phyloP scores from a whole-genome alignment of 2,797 vertebrate genomes.

The Chelon labrosus region DNA sequence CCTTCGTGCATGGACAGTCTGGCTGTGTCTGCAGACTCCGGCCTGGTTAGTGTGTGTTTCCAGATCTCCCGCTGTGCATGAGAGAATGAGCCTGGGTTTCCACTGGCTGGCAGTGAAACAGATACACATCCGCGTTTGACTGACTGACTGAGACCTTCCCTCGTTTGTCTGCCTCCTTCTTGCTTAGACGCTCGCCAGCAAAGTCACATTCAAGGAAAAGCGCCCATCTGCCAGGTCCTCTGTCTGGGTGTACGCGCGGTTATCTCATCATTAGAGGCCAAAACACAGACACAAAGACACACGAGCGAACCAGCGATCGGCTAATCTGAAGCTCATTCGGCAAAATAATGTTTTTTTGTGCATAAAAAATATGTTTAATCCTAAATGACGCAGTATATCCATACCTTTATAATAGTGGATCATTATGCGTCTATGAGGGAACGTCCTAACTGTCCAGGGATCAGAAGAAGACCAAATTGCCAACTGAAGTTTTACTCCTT shows the following conservation, averaged over 20 bases:
- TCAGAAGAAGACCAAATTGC: too few relatives aligned
- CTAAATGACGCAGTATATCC: not conserved
- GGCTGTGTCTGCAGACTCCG: slow-evolving; percentile 40
- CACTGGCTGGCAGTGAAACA: slow-evolving; percentile 61
- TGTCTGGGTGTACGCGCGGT: slow-evolving; percentile 25
- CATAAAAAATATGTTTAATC: not conserved
- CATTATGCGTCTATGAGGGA: too few relatives aligned
- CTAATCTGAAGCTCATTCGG: not conserved
- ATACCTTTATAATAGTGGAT: too few relatives aligned
- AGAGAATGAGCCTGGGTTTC: slow-evolving; percentile 47
- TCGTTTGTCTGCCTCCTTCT: slow-evolving; percentile 47
- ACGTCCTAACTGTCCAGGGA: too few relatives aligned
- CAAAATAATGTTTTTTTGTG: not conserved
- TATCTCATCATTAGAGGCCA: slow-evolving; percentile 29
- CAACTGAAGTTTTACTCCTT: too few relatives aligned
- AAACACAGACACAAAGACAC: slow-evolving; percentile 35
- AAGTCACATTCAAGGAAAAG: slow-evolving; percentile 45
- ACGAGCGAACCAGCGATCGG: not conserved
- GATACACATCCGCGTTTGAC: slow-evolving; percentile 30
- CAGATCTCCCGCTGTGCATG: slow-evolving; percentile 57
- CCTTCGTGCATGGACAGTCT: slow-evolving; percentile 32
- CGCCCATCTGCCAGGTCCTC: slow-evolving; percentile 56
- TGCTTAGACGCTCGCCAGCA: slow-evolving; percentile 40
- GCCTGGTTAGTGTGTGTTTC: slow-evolving; percentile 31
- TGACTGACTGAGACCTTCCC: slow-evolving; percentile 37